Conservation (phyloP, 2,888 invertebrate genomes). For the Schrankia costaestrigalis region DNA sequence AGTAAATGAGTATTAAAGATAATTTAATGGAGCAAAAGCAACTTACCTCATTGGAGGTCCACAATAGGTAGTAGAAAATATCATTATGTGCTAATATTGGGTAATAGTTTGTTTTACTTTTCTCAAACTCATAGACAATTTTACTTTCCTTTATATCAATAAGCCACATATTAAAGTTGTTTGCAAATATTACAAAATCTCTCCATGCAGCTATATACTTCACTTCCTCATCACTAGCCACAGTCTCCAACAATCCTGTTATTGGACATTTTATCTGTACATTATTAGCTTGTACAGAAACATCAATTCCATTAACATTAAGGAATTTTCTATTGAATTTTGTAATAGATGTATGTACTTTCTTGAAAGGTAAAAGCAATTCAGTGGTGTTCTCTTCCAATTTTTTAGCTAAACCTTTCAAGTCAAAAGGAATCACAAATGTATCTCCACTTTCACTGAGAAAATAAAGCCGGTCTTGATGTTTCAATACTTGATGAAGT, state of each 20-base stretch:
- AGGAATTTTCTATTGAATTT: slow-evolving; percentile 13
- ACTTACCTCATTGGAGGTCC: slow-evolving; percentile 51
- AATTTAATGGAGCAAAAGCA: not conserved
- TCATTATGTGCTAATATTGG: slow-evolving; percentile 49
- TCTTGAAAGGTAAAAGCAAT: slow-evolving; percentile 42
- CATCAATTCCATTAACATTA: slow-evolving; percentile 40
- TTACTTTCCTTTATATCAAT: slow-evolving; percentile 45
- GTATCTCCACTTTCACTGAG: slow-evolving; percentile 62
- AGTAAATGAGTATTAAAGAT: too few species aligned
- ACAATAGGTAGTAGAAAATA: slow-evolving; percentile 55
- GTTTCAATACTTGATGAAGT: slow-evolving; percentile 41
- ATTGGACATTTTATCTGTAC: slow-evolving; percentile 48
- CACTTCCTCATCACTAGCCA: slow-evolving; percentile 31
- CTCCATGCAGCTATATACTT: slow-evolving; percentile 50
- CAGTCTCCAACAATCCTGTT: slow-evolving; percentile 47
- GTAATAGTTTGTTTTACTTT: slow-evolving; percentile 38
- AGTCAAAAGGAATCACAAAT: slow-evolving; percentile 35
- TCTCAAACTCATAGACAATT: slow-evolving; percentile 47
- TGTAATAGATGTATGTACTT: slow-evolving; percentile 21
- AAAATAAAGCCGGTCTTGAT: slow-evolving; percentile 40
- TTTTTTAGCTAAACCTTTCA: slow-evolving; percentile 39
- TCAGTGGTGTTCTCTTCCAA: slow-evolving; percentile 37
- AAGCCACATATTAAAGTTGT: slow-evolving; percentile 54
- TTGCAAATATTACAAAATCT: slow-evolving; percentile 43
- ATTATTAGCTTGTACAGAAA: slow-evolving; percentile 37